Evolutionary conservation across 2,797 vertebrate species (phyloP), one percentile per base, ranked within the genome.

Genomic region (Sandelia bainsii): DNA sequence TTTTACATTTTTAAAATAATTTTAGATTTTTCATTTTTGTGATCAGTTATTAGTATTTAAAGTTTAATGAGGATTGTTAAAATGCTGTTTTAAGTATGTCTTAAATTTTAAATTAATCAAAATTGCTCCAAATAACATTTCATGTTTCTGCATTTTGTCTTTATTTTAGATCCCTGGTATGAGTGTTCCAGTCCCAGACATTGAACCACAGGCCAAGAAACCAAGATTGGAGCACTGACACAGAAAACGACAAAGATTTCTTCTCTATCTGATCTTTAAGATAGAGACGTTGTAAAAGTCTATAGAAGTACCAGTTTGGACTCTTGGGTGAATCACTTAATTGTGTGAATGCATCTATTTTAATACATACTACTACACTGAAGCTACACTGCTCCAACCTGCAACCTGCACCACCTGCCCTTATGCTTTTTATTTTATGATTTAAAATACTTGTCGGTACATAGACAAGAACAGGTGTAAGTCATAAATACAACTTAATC

Each of bases 101-200:
- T 13, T 20, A 1, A 0, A 39, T 20, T 20, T 3, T 62, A 0
- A 34, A 59, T 13, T 22, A 10, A 27, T 40, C 22, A 8, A 27
- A 8, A 29, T n/a, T 52, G 7, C 8, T 32, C 20, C 2, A 40
- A n/a, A 34, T 20, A 20, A 16, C 25, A 51, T 51, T 48, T 27
- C 9, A 44, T 59, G 8, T 49, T 49, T 61, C 4, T 29, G 22
- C 7, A 11, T 51, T 45, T 52, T 62, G n/a, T 57, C 23, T 61
- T 56, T 68, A 19, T 86, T 74, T 70, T 52, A 96, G 95, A 95
- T 96, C 58, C 87, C 93, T 22, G 95, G 94, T 50, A 94, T 96
- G 40, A 96, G 95, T 63, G 93, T 95, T 56, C 51, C 87, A 45
- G 68, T 75, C 7, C 87, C 91, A 4, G 87, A 93, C 29, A 54